Evolutionary conservation across 2,888 invertebrate genomes (phyloP).

Genomic region (Pristionchus entomophagus): DNA sequence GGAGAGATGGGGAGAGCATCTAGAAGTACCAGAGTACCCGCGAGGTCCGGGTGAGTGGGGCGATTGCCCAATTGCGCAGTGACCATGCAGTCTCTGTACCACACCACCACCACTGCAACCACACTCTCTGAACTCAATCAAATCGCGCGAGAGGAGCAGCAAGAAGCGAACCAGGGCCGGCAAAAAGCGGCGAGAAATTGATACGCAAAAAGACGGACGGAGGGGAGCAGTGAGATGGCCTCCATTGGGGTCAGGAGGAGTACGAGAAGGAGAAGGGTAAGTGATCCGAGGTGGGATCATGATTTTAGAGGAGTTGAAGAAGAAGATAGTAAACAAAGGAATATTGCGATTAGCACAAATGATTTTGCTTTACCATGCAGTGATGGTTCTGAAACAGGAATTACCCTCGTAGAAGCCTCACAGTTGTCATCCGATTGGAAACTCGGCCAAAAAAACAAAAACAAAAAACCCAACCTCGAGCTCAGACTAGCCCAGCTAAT

Average conservation of each 20-base stretch:
- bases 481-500: not conserved
- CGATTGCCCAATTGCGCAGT: not conserved
- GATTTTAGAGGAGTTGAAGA: no score
- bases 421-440: not conserved
- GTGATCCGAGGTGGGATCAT: no score
- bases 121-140: conserved; percentile 27
- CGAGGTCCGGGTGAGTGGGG: not conserved
- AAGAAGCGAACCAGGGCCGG: not conserved
- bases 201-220: conserved; percentile 12
- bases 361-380: no score
- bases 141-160: conserved; percentile 10
- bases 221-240: not conserved
- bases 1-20: not conserved
- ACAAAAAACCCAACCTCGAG: not conserved
- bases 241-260: conserved; percentile 25
- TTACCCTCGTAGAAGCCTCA: not conserved
- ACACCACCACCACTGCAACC: not conserved
- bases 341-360: no score
- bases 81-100: conserved; percentile 8
- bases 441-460: not conserved
- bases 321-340: no score
- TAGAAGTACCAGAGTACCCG: not conserved
- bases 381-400: not conserved
- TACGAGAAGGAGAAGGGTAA: not conserved
- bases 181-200: conserved; percentile 31